These are phyloP conservation scores for Drosophila ficusphila DNA, from an alignment of 1,140 invertebrate species.

Conservation along the genomic window DNA sequence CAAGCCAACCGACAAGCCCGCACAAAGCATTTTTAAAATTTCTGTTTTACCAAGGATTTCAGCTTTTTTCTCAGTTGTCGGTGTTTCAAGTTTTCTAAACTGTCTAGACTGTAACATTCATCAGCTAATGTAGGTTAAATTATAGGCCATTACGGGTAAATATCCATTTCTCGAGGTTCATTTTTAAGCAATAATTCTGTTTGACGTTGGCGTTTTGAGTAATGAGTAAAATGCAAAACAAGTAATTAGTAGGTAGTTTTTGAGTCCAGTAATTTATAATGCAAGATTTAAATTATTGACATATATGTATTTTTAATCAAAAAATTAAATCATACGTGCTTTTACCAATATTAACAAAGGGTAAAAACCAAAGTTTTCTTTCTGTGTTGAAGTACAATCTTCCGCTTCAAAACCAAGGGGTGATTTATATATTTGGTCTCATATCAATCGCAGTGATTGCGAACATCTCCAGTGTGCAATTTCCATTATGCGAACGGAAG, in stretches of 20 bases:
- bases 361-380: neutral
- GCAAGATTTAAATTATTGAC: no score
- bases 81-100: slow-evolving; percentile 12
- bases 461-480: slow-evolving; percentile 51
- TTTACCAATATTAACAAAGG: no score
- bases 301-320: no score
- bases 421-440: slow-evolving; percentile 37
- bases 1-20: slow-evolving; percentile 26
- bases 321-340: no score
- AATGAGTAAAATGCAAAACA: no score
- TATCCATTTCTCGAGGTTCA: no score
- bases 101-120: slow-evolving; percentile 7
- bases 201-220: no score
- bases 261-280: no score
- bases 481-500: slow-evolving; percentile 41
- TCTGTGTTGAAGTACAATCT: neutral
- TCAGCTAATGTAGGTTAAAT: slow-evolving; percentile 32
- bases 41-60: slow-evolving; percentile 1
- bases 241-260: no score
- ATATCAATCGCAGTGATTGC: slow-evolving; percentile 35
- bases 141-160: no score
- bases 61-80: slow-evolving; percentile 12
- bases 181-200: no score
- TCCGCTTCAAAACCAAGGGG: neutral
- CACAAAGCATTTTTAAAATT: slow-evolving; percentile 24